Evolutionary conservation across 2,113 vertebrate species (phyloP).

Genomic region (Embiotoca jacksoni): DNA sequence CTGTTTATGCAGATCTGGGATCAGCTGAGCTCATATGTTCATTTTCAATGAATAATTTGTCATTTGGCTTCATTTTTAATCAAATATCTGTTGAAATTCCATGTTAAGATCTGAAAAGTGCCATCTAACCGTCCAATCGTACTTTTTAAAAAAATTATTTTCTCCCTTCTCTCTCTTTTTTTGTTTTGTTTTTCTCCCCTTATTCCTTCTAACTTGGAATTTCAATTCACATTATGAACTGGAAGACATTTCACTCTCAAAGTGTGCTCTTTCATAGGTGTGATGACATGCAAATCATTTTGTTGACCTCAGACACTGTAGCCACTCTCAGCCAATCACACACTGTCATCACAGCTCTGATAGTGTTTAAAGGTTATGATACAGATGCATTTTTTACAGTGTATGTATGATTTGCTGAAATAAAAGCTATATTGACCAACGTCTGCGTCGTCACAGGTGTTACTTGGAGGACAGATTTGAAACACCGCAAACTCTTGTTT

Average conservation of each 20-base stretch:
- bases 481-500: not conserved
- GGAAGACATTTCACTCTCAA: conserved; percentile 35
- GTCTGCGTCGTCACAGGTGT: conserved; percentile 6
- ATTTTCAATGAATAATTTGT: conserved; percentile 45
- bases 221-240: conserved; percentile 49
- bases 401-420: conserved; percentile 98
- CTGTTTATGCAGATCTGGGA: conserved; percentile 62
- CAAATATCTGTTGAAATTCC: conserved; percentile 61
- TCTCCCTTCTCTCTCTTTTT: not conserved
- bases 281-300: conserved; percentile 67
- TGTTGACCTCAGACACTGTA: conserved; percentile 77
- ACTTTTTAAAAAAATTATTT: not conserved
- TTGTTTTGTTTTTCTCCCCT: not conserved
- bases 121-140: conserved; percentile 61
- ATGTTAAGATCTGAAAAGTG: conserved; percentile 69
- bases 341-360: conserved; percentile 71
- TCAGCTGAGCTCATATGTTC: conserved; percentile 34
- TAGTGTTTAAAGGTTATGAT: conserved; percentile 74
- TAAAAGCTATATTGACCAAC: conserved; percentile 94
- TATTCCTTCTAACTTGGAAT: conserved; percentile 60
- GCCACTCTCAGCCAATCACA: conserved; percentile 72
- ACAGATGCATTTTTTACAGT: conserved; percentile 92
- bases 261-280: conserved; percentile 56
- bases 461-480: not conserved
- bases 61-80: conserved; percentile 50